Conservation (phyloP, 2,888 invertebrate genomes). For the Portevinia maculata region DNA sequence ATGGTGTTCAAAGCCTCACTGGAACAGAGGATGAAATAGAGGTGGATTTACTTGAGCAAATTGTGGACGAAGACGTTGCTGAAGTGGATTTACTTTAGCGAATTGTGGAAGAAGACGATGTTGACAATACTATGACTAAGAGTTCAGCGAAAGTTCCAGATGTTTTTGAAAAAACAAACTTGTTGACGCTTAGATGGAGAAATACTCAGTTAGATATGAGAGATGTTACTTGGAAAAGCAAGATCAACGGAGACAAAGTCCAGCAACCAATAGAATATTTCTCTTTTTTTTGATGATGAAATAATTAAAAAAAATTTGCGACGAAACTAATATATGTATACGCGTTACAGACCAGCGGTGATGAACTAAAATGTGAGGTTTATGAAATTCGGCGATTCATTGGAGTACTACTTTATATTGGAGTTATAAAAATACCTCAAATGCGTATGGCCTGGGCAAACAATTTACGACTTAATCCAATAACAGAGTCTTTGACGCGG, state of each 20-base stretch:
- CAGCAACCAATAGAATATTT: constrained; percentile 1
- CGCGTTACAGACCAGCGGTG: not conserved
- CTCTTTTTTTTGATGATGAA: constrained; percentile 1
- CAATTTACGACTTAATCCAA: not conserved
- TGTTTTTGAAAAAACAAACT: constrained; percentile 4
- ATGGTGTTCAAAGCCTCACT: constrained; percentile 6
- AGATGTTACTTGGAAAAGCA: not conserved
- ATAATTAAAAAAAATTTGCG: not conserved
- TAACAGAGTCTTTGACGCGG: not conserved
- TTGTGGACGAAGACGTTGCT: not conserved
- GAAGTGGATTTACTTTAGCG: not conserved
- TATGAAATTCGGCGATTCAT: not conserved
- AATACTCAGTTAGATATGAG: not conserved
- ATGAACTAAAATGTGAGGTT: constrained; percentile 5
- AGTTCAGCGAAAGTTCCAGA: constrained; percentile 1
- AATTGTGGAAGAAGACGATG: constrained; percentile 1
- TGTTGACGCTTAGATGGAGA: constrained; percentile 4
- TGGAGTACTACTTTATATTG: not conserved
- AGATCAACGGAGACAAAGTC: not conserved
- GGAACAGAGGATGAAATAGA: not conserved
- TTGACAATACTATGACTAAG: not conserved
- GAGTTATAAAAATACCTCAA: constrained; percentile 1
- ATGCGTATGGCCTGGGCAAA: not conserved
- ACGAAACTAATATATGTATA: constrained; percentile 3
- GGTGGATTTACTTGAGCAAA: constrained; percentile 3